Evolutionary conservation across 2,113 vertebrate genomes (phyloP).

Genomic region (Uropsilus gracilis): DNA sequence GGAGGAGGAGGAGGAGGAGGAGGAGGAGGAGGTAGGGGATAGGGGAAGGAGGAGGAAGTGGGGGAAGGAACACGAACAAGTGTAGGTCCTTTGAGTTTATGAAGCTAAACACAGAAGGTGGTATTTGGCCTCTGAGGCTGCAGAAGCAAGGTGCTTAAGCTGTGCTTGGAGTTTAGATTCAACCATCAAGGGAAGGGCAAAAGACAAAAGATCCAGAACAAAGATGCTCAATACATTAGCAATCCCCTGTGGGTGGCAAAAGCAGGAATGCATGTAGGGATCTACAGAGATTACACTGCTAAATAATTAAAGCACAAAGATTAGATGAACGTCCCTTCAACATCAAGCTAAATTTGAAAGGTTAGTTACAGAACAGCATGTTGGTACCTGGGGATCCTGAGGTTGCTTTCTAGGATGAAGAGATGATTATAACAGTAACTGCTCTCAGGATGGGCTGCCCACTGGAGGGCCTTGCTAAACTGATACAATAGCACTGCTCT

Average conservation of each 20-base stretch:
- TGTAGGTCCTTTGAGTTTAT: background rate
- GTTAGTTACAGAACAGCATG: background rate
- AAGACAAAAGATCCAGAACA: background rate
- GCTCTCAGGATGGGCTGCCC: background rate
- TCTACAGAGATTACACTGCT: background rate
- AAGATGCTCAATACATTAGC: background rate
- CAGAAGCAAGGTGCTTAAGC: background rate
- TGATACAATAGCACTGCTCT: background rate
- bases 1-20: too few relatives aligned
- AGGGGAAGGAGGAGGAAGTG: background rate
- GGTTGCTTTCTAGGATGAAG: background rate
- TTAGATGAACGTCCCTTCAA: background rate
- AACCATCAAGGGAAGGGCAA: background rate
- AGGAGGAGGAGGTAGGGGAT: too few relatives aligned
- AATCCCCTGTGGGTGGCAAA: background rate
- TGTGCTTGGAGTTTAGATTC: background rate
- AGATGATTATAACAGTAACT: background rate
- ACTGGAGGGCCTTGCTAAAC: background rate
- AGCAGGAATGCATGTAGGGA: background rate
- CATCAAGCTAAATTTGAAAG: background rate
- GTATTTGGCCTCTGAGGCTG: background rate
- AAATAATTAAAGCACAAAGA: background rate
- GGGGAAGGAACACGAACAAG: background rate
- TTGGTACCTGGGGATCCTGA: too few relatives aligned
- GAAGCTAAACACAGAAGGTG: background rate